Base-by-base conservation (phyloP, 2,888 invertebrate species). In the Bombyx huttoni region DNA sequence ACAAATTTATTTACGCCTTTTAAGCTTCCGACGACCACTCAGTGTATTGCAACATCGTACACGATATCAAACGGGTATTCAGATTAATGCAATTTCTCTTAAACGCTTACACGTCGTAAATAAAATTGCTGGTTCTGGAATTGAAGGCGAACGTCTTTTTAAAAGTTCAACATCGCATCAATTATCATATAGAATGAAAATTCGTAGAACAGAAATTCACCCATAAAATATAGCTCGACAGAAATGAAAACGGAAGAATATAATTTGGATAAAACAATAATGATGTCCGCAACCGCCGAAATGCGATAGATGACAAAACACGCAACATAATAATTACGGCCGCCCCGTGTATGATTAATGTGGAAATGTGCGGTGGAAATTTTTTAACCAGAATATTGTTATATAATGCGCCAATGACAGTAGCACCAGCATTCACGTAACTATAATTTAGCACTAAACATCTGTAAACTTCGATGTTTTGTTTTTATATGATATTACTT, bases 61-160 rank as follows among this genome's bases (percentile, higher is more conserved):
- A 81, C 78, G 87, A 79, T 85, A 88, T 88, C 84, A 84, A 84
- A 84, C 84, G 78, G 78, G 84, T 85, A 87, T 87, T 86, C 85
- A 85, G 81, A 88, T 88, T 86, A 87, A 86, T 88, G 87, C 85
- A 86, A 87, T 88, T 87, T 86, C 84, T 87, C 84, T 88, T 88
- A 88, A 88, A 85, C 80, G 87, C 83, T 86, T 86, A 81, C 87
- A 87, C 85, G 84, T 86, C 86, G 80, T 87, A 88, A 86, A 88
- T 88, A 85, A 88, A 86, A 88, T 86, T 84, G 81, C 79, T 75
- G 78, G 79, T 81, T 78, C 71, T 72, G 71, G 76, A 74, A 69
- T 65, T 64, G 73, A 79, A 78, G 78, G 76, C 73, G 71, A 65
- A 68, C 56, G 59, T 68, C 59, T 61, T 64, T 72, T 78, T 75